Conservation (phyloP, 2,888 invertebrate species). For the Cerastis rubricosa region DNA sequence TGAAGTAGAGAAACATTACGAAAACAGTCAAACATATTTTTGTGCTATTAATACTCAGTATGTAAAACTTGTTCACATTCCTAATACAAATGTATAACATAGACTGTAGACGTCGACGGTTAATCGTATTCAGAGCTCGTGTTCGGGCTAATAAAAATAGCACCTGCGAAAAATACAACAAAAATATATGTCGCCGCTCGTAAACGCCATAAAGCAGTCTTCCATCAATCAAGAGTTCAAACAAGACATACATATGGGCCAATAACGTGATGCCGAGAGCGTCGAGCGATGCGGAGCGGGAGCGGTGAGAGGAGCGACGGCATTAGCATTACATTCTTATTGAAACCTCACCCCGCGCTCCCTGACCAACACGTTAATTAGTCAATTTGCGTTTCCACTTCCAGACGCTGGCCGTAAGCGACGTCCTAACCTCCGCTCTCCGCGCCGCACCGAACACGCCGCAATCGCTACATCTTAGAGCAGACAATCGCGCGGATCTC, state of each 20-base stretch:
- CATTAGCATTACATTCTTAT: conserved; percentile 83
- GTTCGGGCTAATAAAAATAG: conserved; percentile 57
- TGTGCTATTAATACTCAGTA: conserved; percentile 11
- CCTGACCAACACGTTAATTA: conserved; percentile 84
- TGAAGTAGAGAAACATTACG: background rate
- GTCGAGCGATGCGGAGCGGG: conserved; percentile 26
- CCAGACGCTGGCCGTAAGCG: conserved; percentile 63
- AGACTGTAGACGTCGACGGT: background rate
- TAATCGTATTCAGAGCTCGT: conserved; percentile 51
- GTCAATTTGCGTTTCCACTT: conserved; percentile 85
- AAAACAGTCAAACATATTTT: background rate
- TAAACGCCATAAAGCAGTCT: conserved; percentile 70
- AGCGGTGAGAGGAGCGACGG: conserved; percentile 48
- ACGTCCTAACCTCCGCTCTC: conserved; percentile 38
- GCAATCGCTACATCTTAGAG: conserved; percentile 61
- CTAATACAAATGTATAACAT: conserved; percentile 13
- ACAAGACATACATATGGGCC: conserved; percentile 72
- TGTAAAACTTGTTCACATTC: conserved; percentile 20
- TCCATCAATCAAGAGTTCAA: conserved; percentile 66
- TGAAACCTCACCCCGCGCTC: conserved; percentile 73
- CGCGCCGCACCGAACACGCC: conserved; percentile 50
- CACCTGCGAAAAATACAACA: conserved; percentile 74
- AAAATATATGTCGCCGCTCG: conserved; percentile 69
- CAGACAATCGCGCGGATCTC: conserved; percentile 60
- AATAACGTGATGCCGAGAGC: conserved; percentile 59